A percentile compares a stretch with the other conserved stretches of the same genome.
Conservation (phyloP, 2,113 vertebrate genomes). For the Oreocharis arfaki region DNA sequence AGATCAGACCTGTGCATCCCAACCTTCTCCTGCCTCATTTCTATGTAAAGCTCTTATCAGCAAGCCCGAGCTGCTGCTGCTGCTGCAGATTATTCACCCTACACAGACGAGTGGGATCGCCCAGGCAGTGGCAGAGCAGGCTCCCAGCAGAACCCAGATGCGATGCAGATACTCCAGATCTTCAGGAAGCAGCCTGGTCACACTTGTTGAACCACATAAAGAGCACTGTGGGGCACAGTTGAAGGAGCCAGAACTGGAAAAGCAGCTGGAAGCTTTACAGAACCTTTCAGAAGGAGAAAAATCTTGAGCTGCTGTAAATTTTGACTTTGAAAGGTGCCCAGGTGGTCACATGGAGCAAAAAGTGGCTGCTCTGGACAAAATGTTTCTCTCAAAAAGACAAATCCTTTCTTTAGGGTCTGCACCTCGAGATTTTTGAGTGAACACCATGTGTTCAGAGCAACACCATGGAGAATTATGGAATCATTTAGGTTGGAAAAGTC, state of each 20-base stretch:
- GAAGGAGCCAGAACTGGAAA: not conserved
- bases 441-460: not conserved
- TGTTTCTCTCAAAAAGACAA: not conserved
- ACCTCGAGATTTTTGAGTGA: not conserved
- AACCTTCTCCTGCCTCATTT: not conserved
- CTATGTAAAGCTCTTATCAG: not conserved
- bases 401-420: rapidly evolving
- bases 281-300: not conserved
- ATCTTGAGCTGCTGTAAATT: not conserved
- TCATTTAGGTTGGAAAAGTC: not conserved
- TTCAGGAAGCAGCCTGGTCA: not conserved
- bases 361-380: not conserved
- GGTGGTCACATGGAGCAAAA: not conserved
- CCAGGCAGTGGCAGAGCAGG: not conserved
- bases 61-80: not conserved
- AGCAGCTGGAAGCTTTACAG: not conserved
- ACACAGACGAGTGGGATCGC: rapidly evolving
- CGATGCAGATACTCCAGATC: not conserved
- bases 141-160: not conserved
- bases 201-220: not conserved
- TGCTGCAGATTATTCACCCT: not conserved
- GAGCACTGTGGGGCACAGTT: not conserved
- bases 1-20: not conserved
- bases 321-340: not conserved
- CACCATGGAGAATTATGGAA: not conserved